These are phyloP conservation scores for Volucella bombylans DNA, from an alignment of 2,888 invertebrate species.

Conservation along the genomic window DNA sequence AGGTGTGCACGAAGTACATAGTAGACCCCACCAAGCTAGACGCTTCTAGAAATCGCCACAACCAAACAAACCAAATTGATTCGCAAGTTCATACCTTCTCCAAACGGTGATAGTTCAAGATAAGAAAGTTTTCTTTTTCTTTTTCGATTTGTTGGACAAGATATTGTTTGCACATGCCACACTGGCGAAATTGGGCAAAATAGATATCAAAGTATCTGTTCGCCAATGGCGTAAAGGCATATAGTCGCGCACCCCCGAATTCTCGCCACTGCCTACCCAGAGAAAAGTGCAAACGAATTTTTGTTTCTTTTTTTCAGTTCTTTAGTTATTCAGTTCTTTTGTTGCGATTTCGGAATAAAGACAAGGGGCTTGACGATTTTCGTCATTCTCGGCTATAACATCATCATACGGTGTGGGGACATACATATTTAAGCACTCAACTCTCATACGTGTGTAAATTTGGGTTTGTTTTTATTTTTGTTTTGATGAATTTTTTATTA, in stretches of 20 bases:
- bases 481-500: constrained; percentile 1
- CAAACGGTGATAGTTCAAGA: constrained; percentile 15
- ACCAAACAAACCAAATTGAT: background rate
- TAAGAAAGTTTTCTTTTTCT: background rate
- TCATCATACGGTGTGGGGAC: background rate
- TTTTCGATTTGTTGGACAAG: background rate
- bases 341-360: constrained; percentile 9
- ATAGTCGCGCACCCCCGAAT: background rate
- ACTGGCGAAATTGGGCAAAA: background rate
- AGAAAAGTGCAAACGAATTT: background rate
- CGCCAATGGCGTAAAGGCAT: constrained; percentile 5
- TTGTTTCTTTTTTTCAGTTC: constrained; percentile 2
- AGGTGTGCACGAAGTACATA: background rate
- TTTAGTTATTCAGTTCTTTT: background rate
- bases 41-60: constrained; percentile 10
- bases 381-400: constrained; percentile 23
- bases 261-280: background rate
- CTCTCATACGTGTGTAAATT: background rate
- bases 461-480: constrained; percentile 15
- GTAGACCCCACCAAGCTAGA: constrained; percentile 1
- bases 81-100: constrained; percentile 6
- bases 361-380: constrained; percentile 6
- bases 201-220: constrained; percentile 2
- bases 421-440: constrained; percentile 11
- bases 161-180: constrained; percentile 22